These are phyloP conservation scores for Phyllostomus hastatus DNA, from an alignment of 2,113 vertebrate species.

Conservation along the genomic window DNA sequence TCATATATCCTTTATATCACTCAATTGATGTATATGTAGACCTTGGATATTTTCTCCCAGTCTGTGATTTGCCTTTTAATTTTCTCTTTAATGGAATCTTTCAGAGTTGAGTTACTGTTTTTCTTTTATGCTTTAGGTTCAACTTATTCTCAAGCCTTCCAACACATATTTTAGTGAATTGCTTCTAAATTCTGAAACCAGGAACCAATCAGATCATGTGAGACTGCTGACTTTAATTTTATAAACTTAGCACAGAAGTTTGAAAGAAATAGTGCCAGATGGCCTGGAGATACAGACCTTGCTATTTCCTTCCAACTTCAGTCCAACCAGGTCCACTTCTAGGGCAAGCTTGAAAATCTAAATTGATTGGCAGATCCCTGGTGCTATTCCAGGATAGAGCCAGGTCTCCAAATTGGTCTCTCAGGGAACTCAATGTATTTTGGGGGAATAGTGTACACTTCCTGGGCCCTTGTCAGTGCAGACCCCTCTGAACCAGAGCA, in stretches of 20 bases:
- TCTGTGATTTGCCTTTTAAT: not conserved
- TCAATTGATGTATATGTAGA: not conserved
- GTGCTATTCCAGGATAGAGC: not conserved
- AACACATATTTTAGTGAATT: not conserved
- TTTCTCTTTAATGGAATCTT: constrained; percentile 11
- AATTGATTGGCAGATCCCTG: not conserved
- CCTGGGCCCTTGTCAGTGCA: not conserved
- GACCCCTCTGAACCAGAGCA: not conserved
- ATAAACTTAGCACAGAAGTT: constrained; percentile 15
- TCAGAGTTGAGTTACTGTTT: not conserved
- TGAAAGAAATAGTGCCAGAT: constrained; percentile 5
- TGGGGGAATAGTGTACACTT: not conserved
- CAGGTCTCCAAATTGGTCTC: constrained; percentile 10
- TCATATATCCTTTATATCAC: not conserved
- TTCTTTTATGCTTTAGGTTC: constrained; percentile 8
- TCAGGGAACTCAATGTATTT: not conserved
- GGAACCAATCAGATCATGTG: not conserved
- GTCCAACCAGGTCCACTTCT: not conserved
- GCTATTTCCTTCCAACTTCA: constrained; percentile 23
- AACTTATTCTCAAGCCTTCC: not conserved
- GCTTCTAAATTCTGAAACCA: constrained; percentile 23
- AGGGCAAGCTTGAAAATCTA: not conserved
- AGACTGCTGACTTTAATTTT: not conserved
- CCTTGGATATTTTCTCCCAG: not conserved
- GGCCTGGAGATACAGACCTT: not conserved